phyloP scores from a whole-genome alignment of 2,797 vertebrate genomes.

The Alca torda region DNA sequence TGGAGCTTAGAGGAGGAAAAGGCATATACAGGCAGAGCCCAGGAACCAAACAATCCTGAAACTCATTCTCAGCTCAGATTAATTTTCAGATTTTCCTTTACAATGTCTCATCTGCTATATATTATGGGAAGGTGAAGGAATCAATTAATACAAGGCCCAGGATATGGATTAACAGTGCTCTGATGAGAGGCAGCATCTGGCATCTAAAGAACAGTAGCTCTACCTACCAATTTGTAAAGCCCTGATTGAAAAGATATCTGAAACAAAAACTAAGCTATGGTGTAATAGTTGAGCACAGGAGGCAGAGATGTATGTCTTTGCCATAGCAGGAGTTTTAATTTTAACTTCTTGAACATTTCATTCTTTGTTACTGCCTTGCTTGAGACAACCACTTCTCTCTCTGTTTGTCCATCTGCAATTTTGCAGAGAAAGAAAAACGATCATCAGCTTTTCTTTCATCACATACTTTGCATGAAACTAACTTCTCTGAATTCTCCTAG shows the following conservation, averaged over 20 bases:
- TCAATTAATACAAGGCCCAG: background rate
- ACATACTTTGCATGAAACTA: background rate
- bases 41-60: background rate
- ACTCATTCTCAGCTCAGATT: background rate
- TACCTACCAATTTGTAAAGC: background rate
- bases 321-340: slow-evolving; percentile 28
- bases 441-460: slow-evolving; percentile 22
- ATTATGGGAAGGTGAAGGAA: background rate
- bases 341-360: slow-evolving; percentile 51
- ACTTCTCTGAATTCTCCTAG: slow-evolving; percentile 41
- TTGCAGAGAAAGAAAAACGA: background rate
- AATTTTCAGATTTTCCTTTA: background rate
- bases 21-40: background rate
- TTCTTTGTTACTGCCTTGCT: slow-evolving; percentile 44
- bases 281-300: background rate
- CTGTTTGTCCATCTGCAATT: slow-evolving; percentile 61
- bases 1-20: background rate
- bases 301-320: background rate
- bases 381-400: slow-evolving; percentile 30
- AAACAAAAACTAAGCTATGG: background rate
- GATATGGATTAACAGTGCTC: background rate
- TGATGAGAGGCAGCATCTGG: background rate
- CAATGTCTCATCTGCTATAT: background rate
- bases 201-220: background rate
- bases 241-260: background rate